These are phyloP conservation scores for Metopia argyrocephala DNA, from an alignment of 2,888 invertebrate genomes.

Conservation along the genomic window DNA sequence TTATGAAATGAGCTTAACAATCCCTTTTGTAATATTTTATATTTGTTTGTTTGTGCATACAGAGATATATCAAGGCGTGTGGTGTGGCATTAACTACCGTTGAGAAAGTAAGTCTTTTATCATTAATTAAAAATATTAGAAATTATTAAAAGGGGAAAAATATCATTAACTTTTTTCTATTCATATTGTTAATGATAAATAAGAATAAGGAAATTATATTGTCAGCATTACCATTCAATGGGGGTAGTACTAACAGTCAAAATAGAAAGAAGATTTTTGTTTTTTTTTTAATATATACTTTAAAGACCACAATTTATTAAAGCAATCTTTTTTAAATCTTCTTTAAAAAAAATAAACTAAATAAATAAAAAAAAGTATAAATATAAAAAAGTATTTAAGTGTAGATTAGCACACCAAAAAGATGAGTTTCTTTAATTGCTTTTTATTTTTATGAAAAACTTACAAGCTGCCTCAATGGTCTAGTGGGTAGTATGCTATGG, in stretches of 20 bases:
- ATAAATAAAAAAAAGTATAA: no score
- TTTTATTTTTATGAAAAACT: no score
- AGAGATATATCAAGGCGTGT: neutral
- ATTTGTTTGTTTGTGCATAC: no score
- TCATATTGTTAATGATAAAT: neutral
- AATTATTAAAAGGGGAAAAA: neutral
- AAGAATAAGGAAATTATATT: neutral
- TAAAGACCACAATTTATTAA: no score
- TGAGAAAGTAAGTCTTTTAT: neutral
- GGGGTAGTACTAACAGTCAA: neutral
- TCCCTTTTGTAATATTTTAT: neutral
- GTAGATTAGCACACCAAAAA: no score
- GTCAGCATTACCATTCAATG: neutral
- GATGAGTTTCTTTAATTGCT: no score
- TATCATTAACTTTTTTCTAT: neutral
- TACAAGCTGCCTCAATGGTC: no score
- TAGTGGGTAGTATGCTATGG: no score
- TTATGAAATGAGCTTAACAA: slow-evolving; percentile 27
- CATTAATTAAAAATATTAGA: neutral
- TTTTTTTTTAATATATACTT: no score
- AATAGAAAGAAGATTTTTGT: neutral
- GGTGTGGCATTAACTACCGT: neutral
- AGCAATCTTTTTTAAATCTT: no score
- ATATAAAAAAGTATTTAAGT: no score
- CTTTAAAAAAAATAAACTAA: no score